Evolutionary conservation across 2,113 vertebrate species (phyloP), one percentile per base, ranked within the genome.

Genomic region (Gallinago jamesoni): DNA sequence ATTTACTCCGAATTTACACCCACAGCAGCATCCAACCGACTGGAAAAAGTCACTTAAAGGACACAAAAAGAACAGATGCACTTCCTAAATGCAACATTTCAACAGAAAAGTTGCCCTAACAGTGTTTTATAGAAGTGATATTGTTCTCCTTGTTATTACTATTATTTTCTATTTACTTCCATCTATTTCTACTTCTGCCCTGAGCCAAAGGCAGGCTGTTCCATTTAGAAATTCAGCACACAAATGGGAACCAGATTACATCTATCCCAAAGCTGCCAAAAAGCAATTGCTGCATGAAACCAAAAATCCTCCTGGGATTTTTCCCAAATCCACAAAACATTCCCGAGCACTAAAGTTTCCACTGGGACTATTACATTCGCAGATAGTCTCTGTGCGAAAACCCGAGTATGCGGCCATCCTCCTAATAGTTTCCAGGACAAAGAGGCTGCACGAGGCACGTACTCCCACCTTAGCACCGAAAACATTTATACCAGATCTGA

Each of bases 241-340:
- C 30, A 97, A 89, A 95, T 88, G 66, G 35, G 43, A 90, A 89
- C 84, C 93, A 87, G 86, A 95, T 85, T 92, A 94, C 74, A 95
- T 91, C 47, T 67, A 67, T 67, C 52, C 45, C 87, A 93, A 90
- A 95, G 82, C 73, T 92, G 86, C 87, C 77, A 94, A 68, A 74
- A 93, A 93, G 69, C 85, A 94, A 88, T 57, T 94, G 90, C 95
- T 92, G 39, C 45, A 92, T 15, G 85, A 95, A 94, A 86, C 74
- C 45, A 85, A 93, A 96, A 96, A 64, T 48, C 83, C 78, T 91
- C 84, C 60, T 7, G 87, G 83, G 97, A 95, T 84, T 89, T 90
- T 78, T 59, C 90, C 81, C 89, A 91, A 93, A 95, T 87, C 81
- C 57, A 4, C 85, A 96, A 90, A 96, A 94, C 89, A 84, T 93